These are phyloP conservation scores for Cylas formicarius DNA, from an alignment of 1,140 invertebrate genomes.

Conservation along the genomic window DNA sequence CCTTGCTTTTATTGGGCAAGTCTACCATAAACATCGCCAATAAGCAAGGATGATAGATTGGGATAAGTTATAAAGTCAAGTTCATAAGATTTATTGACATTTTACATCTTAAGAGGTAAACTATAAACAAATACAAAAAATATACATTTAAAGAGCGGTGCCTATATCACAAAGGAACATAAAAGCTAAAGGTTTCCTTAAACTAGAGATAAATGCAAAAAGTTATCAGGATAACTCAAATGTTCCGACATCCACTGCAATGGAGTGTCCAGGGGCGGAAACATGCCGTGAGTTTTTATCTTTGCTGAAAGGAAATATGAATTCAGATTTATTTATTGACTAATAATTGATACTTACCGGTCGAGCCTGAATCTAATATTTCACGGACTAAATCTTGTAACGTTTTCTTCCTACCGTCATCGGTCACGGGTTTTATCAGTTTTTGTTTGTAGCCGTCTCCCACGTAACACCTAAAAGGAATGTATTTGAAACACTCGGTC, in stretches of 20 bases:
- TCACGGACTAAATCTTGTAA: constrained; percentile 64
- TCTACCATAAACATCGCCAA: too few relatives aligned
- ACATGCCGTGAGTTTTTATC: constrained; percentile 84
- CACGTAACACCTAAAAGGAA: constrained; percentile 86
- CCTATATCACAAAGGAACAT: background rate
- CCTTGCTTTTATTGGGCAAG: too few relatives aligned
- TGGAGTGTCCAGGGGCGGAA: constrained; percentile 81
- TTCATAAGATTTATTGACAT: too few relatives aligned
- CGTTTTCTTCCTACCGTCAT: constrained; percentile 67
- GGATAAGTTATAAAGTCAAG: too few relatives aligned
- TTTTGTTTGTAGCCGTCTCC: constrained; percentile 70
- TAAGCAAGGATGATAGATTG: too few relatives aligned
- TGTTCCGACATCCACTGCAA: constrained; percentile 97
- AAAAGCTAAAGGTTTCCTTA: too few relatives aligned
- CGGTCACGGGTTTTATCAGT: constrained; percentile 66
- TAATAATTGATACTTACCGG: constrained; percentile 39
- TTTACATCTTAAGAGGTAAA: background rate
- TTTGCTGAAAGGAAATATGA: constrained; percentile 52
- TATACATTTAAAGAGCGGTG: constrained; percentile 1
- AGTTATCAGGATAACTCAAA: constrained; percentile 97
- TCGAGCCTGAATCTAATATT: constrained; percentile 56
- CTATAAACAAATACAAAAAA: background rate
- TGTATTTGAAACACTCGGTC: constrained; percentile 80
- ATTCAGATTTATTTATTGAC: constrained; percentile 12
- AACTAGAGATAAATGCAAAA: constrained; percentile 74